Percentiles rank a stretch among this genome's conserved stretches.
phyloP scores from a whole-genome alignment of 2,888 invertebrate species.

The Polydrusus tereticollis region DNA sequence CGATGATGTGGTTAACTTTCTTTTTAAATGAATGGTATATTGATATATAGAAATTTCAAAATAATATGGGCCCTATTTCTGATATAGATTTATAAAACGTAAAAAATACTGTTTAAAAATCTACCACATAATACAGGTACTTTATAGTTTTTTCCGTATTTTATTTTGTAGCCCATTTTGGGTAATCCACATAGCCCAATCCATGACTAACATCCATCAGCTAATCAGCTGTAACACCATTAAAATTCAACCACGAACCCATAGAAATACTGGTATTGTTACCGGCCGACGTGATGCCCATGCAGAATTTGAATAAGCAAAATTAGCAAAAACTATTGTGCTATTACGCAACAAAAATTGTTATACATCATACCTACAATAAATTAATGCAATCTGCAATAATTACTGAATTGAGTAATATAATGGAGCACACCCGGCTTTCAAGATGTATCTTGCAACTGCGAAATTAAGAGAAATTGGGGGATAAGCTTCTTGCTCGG shows the following conservation, averaged over 20 bases:
- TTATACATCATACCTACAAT: not conserved
- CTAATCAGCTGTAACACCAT: not conserved
- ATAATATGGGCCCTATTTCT: too few species aligned
- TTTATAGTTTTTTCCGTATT: too few species aligned
- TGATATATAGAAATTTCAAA: too few species aligned
- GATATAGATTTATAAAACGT: too few species aligned
- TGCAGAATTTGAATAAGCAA: not conserved
- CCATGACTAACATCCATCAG: not conserved
- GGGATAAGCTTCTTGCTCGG: not conserved
- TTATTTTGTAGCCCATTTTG: too few species aligned
- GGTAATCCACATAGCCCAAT: too few species aligned
- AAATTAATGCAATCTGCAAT: not conserved
- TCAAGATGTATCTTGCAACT: not conserved
- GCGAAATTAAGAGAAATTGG: not conserved
- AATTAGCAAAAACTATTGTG: not conserved
- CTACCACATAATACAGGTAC: too few species aligned
- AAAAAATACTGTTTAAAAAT: too few species aligned
- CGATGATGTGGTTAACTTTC: not conserved
- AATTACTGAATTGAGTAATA: not conserved
- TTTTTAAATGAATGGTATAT: not conserved
- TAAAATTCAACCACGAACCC: not conserved
- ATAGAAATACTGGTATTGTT: not conserved
- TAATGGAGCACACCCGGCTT: not conserved
- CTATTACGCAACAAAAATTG: not conserved
- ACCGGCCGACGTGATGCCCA: not conserved